phyloP scores from a whole-genome alignment of 1,140 invertebrate genomes.

The Zaprionus kolodkinae region DNA sequence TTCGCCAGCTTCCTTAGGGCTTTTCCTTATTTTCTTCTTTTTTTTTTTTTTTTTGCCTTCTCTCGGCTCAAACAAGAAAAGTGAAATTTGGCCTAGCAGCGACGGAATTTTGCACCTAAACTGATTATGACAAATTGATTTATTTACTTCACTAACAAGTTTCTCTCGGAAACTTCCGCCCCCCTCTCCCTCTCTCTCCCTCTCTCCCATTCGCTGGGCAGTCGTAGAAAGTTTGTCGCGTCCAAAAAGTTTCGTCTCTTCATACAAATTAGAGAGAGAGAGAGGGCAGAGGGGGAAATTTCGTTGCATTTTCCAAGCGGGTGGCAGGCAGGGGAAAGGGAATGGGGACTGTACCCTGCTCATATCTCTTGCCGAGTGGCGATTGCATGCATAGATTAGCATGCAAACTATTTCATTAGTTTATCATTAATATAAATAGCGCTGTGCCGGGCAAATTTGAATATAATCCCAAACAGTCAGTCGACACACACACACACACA shows the following conservation, averaged over 20 bases:
- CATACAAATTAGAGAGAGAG: slow-evolving; percentile 58
- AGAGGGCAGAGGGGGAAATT: background rate
- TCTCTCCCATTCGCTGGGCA: slow-evolving; percentile 21
- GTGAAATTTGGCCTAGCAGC: slow-evolving; percentile 76
- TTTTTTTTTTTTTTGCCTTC: slow-evolving; percentile 16
- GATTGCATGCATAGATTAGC: slow-evolving; percentile 64
- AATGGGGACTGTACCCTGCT: background rate
- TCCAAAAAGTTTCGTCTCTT: slow-evolving; percentile 61
- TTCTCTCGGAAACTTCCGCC: slow-evolving; percentile 70
- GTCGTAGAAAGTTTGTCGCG: slow-evolving; percentile 68
- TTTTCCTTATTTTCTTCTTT: background rate
- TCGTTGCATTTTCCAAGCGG: background rate
- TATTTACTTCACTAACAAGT: slow-evolving; percentile 84
- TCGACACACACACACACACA: background rate
- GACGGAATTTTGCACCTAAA: slow-evolving; percentile 79
- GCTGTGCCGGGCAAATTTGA: slow-evolving; percentile 61
- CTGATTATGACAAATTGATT: slow-evolving; percentile 84
- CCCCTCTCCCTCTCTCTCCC: background rate
- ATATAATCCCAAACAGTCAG: slow-evolving; percentile 65
- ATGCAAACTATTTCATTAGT: slow-evolving; percentile 71
- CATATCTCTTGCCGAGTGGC: slow-evolving; percentile 18
- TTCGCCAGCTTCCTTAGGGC: background rate
- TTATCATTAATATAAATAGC: slow-evolving; percentile 75
- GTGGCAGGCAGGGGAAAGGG: background rate
- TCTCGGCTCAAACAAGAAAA: slow-evolving; percentile 43